Evolutionary conservation across 2,797 vertebrate species (phyloP), one percentile per base, ranked within the genome.

Genomic region (Neosalanx taihuensis): DNA sequence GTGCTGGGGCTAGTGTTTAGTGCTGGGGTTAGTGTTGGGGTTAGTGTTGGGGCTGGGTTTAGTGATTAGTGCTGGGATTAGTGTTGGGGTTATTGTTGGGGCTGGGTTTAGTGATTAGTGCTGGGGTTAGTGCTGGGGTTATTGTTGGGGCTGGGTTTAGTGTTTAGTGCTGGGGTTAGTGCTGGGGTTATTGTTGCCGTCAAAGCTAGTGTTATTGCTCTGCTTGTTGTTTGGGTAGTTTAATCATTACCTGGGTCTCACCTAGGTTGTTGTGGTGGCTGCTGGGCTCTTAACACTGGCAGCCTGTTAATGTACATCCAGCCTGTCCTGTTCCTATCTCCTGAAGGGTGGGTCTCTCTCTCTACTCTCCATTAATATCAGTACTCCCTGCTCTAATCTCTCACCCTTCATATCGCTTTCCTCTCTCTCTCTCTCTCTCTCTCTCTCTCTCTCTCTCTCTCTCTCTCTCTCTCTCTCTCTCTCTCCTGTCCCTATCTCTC

Each of bases 351-450:
- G n/a, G 33, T 35, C 35, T 70, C 68, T 41, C 31, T 20, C 23
- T 62, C 62, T 60, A 26, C 56, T 59, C 33, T 26, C 68, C 23
- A 57, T 70, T 12, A 23, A 61, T 10, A 60, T 35, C 29, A 26
- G 23, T 26, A 26, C 23, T 26, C 23, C 23, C 23, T 26, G 23
- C 23, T 26, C 23, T 26, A 26, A 26, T 26, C 23, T 26, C 23
- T 26, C 23, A 26, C 23, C 23, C 23, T 26, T 59, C 37, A 61
- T 10, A 60, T 35, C 29, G n/a, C 49, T 17, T 35, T 31, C 33
- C 13, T 65, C 64, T 46, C 64, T 66, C 64, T 66, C 64, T 66
- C 64, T 66, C 64, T 66, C 17, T 66, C 65, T 2, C 67, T 69
- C 56, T 35, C 53, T 35, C 35, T 15, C 15, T 6, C 30, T 33